Conservation (phyloP, 2,113 vertebrate species). For the Callospermophilus lateralis region DNA sequence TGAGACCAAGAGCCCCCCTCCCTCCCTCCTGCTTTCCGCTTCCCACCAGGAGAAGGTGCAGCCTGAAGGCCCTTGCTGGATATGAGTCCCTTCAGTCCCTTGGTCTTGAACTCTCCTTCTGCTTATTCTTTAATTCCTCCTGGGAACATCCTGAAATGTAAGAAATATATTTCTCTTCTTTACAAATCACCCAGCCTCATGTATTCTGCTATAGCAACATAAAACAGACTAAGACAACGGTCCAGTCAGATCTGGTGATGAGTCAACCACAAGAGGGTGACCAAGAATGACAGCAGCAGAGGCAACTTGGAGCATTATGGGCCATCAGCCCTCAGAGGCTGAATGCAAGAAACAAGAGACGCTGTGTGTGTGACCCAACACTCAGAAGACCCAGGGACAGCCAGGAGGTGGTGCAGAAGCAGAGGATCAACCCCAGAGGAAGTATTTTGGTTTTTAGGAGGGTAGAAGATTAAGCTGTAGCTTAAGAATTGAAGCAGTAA, state of each 20-base stretch:
- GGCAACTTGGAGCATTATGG: not conserved
- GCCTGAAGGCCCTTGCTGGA: not conserved
- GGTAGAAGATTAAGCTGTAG: not conserved
- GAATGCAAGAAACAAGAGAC: not conserved
- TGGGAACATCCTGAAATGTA: not conserved
- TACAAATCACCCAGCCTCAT: not conserved
- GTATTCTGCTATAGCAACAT: not conserved
- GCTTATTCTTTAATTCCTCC: no score
- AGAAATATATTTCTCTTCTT: not conserved
- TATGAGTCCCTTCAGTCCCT: not conserved
- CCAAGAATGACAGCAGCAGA: not conserved
- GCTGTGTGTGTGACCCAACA: not conserved
- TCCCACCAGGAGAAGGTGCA: not conserved
- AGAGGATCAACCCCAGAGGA: not conserved
- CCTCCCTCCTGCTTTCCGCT: no score
- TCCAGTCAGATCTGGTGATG: not conserved
- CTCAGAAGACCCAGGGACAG: not conserved
- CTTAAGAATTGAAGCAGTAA: not conserved
- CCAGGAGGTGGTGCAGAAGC: not conserved
- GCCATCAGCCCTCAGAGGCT: no score
- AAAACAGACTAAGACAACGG: no score
- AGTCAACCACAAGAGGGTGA: not conserved
- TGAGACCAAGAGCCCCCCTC: not conserved
- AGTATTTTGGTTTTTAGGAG: not conserved
- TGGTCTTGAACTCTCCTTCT: not conserved